These are phyloP conservation scores for Oikopleura albicans DNA, from an alignment of 23 tunicate species.

Conservation along the genomic window DNA sequence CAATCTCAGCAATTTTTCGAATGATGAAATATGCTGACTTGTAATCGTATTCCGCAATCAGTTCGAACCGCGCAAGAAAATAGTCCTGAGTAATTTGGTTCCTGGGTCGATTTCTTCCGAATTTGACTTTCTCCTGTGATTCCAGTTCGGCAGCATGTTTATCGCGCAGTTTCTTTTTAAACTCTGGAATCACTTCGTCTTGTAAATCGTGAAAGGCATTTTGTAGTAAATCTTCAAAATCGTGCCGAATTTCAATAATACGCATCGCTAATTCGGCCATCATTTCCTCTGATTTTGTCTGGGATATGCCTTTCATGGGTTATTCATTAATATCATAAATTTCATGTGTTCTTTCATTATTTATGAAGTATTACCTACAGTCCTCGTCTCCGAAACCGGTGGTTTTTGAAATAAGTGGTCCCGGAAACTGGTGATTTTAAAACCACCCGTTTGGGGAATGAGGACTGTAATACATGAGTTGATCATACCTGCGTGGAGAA, in stretches of 20 bases:
- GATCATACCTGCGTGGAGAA: too few species aligned
- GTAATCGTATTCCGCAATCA: background rate
- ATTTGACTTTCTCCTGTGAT: background rate
- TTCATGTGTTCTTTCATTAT: too few species aligned
- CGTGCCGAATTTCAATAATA: background rate
- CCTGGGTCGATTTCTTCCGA: background rate
- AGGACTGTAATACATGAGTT: too few species aligned
- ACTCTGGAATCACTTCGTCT: background rate
- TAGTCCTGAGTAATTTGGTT: background rate
- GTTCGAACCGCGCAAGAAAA: background rate
- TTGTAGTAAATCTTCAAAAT: background rate
- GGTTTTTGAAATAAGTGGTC: too few species aligned
- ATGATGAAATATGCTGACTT: background rate
- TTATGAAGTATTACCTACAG: too few species aligned
- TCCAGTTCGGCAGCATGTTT: background rate
- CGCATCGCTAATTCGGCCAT: too few species aligned
- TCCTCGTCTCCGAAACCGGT: too few species aligned
- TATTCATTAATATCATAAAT: too few species aligned
- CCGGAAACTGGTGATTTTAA: too few species aligned
- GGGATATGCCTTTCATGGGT: too few species aligned
- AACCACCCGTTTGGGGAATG: too few species aligned
- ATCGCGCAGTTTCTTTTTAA: background rate
- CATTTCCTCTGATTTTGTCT: too few species aligned
- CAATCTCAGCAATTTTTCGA: background rate
- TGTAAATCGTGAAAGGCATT: background rate